These are phyloP conservation scores for Polypedilum pembai DNA, from an alignment of 1,140 invertebrate genomes.

Conservation along the genomic window DNA sequence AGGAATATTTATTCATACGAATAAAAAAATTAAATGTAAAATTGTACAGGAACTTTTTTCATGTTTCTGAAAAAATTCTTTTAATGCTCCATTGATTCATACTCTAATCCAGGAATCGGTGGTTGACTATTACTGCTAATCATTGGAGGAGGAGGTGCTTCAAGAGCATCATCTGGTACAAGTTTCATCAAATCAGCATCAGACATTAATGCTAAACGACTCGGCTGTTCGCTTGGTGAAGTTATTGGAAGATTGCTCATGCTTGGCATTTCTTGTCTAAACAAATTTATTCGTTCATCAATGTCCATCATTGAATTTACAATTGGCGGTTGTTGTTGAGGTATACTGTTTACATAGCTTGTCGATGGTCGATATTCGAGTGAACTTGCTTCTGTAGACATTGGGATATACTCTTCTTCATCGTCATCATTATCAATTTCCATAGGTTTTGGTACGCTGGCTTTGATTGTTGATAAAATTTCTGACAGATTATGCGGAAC, in stretches of 20 bases:
- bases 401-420: constrained; percentile 14
- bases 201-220: constrained; percentile 43
- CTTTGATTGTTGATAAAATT: neutral
- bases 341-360: constrained; percentile 14
- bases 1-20: neutral
- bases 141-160: neutral
- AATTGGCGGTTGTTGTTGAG: constrained; percentile 23
- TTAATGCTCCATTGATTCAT: neutral
- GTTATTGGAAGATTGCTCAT: neutral
- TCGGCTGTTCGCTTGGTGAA: constrained; percentile 31
- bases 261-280: constrained; percentile 27
- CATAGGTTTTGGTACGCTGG: constrained; percentile 15
- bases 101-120: neutral
- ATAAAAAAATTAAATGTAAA: constrained; percentile 9
- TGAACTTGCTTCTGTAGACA: neutral
- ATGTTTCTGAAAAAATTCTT: neutral
- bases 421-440: constrained; percentile 29
- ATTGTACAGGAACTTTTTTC: neutral
- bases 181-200: constrained; percentile 46
- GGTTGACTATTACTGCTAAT: neutral
- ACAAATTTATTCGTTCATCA: constrained; percentile 20
- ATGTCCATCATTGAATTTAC: constrained; percentile 28
- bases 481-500: neutral
- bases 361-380: constrained; percentile 1
- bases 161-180: constrained; percentile 41